A percentile compares a stretch with the other conserved stretches of the same genome.
These are phyloP conservation scores for Morpho helenor DNA, from an alignment of 2,888 invertebrate genomes.

Conservation along the genomic window DNA sequence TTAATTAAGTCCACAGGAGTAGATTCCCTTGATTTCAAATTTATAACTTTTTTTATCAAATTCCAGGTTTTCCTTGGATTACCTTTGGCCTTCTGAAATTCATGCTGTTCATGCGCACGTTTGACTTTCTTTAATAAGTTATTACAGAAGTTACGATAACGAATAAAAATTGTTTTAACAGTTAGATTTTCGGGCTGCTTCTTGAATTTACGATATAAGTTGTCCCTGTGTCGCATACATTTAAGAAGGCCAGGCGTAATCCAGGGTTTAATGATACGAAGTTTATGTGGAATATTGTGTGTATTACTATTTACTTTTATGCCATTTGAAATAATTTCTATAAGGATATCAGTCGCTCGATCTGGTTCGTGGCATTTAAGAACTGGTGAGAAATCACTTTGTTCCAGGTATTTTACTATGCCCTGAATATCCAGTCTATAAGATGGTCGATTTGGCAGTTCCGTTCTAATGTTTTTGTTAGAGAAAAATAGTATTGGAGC, in stretches of 20 bases:
- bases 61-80: too few species aligned
- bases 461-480: too few species aligned
- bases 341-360: slow-evolving; percentile 11
- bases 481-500: too few species aligned
- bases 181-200: slow-evolving; percentile 14
- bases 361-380: not conserved
- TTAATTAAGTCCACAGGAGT: too few species aligned
- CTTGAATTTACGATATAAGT: not conserved
- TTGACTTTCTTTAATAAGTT: slow-evolving; percentile 27
- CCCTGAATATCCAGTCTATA: too few species aligned
- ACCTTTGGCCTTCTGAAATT: too few species aligned
- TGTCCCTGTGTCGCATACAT: too few species aligned
- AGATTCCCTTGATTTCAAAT: too few species aligned
- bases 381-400: not conserved
- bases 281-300: slow-evolving; percentile 27
- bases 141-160: slow-evolving; percentile 31
- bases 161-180: slow-evolving; percentile 19
- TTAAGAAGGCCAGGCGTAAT: too few species aligned
- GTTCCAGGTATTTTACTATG: not conserved
- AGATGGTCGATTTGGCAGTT: too few species aligned
- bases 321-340: slow-evolving; percentile 10
- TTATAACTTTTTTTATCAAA: too few species aligned
- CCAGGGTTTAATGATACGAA: slow-evolving; percentile 14
- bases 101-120: slow-evolving; percentile 16
- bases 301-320: not conserved